These are phyloP conservation scores for Meda fulgida DNA, from an alignment of 2,797 vertebrate genomes.

Conservation along the genomic window DNA sequence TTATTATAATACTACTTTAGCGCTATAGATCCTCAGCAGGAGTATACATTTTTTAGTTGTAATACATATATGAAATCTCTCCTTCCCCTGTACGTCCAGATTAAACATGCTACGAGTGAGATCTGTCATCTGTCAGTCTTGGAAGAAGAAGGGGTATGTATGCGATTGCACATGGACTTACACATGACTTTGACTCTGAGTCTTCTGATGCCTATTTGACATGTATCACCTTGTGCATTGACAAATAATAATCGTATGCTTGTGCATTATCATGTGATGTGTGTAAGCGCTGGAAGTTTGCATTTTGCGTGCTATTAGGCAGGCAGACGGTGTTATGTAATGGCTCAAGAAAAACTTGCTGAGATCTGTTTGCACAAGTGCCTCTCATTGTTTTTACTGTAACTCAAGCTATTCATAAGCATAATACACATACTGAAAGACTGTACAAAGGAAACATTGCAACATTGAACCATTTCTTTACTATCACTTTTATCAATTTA, in stretches of 20 bases:
- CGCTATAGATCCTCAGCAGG: not conserved
- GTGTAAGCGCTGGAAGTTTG: not conserved
- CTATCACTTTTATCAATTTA: too few relatives aligned
- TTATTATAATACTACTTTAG: not conserved
- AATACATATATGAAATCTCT: not conserved
- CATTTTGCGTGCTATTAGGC: not conserved
- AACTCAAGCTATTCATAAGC: not conserved
- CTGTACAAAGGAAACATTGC: not conserved
- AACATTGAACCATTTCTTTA: too few relatives aligned
- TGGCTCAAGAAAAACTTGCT: not conserved
- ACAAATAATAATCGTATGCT: not conserved
- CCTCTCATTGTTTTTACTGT: not conserved
- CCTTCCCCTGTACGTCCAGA: not conserved
- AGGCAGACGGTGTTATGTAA: slow-evolving; percentile 20
- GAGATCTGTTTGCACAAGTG: slow-evolving; percentile 22
- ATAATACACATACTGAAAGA: not conserved
- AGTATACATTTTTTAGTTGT: not conserved
- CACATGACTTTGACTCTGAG: slow-evolving; percentile 59
- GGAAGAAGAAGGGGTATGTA: slow-evolving; percentile 74
- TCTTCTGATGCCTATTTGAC: not conserved
- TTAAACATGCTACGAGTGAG: slow-evolving; percentile 72
- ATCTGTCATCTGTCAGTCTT: slow-evolving; percentile 58
- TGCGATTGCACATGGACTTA: slow-evolving; percentile 55
- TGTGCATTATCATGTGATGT: not conserved
- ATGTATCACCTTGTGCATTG: not conserved